Percentiles rank a stretch among this genome's conserved stretches.
Evolutionary conservation across 2,113 vertebrate genomes (phyloP).

Genomic region (Nibea coibor): DNA sequence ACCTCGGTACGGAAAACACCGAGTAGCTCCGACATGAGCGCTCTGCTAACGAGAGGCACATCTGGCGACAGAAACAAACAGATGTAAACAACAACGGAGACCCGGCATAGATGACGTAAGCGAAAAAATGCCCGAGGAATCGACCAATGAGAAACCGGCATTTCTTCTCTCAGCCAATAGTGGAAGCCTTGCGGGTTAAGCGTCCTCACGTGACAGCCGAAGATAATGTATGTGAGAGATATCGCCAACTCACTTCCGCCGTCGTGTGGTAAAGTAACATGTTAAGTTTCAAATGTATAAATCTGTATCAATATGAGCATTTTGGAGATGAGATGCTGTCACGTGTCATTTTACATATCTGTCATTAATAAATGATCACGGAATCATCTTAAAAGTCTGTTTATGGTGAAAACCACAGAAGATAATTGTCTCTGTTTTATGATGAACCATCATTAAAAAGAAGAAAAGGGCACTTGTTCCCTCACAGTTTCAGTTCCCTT

Average conservation of each 20-base stretch:
- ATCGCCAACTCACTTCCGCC: not conserved
- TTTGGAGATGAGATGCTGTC: not conserved
- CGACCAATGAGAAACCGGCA: not conserved
- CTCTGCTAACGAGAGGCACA: not conserved
- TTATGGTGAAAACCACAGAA: too few relatives aligned
- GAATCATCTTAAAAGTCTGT: too few relatives aligned
- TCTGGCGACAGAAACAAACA: not conserved
- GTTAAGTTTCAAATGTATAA: not conserved
- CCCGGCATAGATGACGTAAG: slow-evolving; percentile 8
- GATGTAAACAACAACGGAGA: slow-evolving; percentile 19
- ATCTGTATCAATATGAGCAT: not conserved
- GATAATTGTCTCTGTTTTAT: too few relatives aligned
- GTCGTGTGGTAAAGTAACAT: not conserved
- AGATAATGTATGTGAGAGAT: not conserved
- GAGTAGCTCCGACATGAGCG: rapidly evolving
- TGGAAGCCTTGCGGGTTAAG: rapidly evolving
- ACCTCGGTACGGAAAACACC: not conserved
- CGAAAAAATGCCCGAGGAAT: not conserved
- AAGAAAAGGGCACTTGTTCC: too few relatives aligned
- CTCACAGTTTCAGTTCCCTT: too few relatives aligned
- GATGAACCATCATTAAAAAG: too few relatives aligned
- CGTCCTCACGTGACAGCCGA: slow-evolving; percentile 50
- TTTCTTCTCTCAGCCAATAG: slow-evolving; percentile 30
- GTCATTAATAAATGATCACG: not conserved
- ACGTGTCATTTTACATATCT: not conserved